phyloP scores from a whole-genome alignment of 2,888 invertebrate genomes.

The Oligia latruncula region DNA sequence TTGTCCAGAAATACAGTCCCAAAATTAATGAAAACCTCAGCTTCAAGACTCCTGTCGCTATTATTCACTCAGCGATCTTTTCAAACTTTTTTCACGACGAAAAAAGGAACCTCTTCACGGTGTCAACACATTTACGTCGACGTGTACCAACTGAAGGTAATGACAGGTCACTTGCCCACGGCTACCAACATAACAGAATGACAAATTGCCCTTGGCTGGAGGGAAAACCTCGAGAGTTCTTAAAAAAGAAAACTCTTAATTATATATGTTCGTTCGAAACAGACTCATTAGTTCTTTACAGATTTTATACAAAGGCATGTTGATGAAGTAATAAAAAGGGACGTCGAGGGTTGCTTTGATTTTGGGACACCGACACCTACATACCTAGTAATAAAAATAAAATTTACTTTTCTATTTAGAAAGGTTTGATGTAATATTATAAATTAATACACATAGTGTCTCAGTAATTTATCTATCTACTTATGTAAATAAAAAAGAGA shows the following conservation, averaged over 20 bases:
- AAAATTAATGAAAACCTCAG: not conserved
- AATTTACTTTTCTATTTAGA: not conserved
- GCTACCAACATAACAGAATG: conserved; percentile 46
- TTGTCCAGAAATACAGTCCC: not conserved
- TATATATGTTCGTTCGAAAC: conserved; percentile 34
- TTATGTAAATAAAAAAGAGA: not conserved
- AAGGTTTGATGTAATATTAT: not conserved
- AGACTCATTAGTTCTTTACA: conserved; percentile 30
- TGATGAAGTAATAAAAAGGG: not conserved
- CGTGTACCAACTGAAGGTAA: conserved; percentile 51
- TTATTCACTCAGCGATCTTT: conserved; percentile 30
- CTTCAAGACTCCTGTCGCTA: conserved; percentile 3
- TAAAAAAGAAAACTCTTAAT: conserved; percentile 34
- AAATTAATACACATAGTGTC: not conserved
- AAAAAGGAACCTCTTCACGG: conserved; percentile 30
- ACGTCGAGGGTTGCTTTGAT: not conserved
- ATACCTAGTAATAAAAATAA: not conserved
- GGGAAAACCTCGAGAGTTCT: not conserved
- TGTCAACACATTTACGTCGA: conserved; percentile 39
- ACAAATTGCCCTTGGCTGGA: conserved; percentile 36
- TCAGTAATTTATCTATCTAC: not conserved
- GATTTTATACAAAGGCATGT: conserved; percentile 12
- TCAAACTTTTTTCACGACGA: conserved; percentile 39
- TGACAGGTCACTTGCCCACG: conserved; percentile 53
- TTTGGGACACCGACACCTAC: not conserved